Base-by-base conservation (phyloP, 2,888 invertebrate species). In the Sclerodermus sp. region DNA sequence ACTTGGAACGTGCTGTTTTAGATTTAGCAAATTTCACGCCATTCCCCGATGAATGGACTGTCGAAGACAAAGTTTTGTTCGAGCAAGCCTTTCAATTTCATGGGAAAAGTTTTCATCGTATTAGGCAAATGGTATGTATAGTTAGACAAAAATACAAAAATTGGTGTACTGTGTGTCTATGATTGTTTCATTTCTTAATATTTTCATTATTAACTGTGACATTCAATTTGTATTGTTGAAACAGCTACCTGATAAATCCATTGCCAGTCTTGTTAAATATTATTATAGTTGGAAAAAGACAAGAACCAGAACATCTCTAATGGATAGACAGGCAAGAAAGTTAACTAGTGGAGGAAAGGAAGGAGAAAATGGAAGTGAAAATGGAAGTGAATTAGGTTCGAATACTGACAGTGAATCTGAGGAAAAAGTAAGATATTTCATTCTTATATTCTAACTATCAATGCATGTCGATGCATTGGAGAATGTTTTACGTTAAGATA, bases 241-340 rank as follows among this genome's bases (percentile, higher is more conserved):
- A 17, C 79, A 96, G 96, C 82, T 97, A 68, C 97, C 97, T 30
- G 97, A 97, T 77, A 98, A 98, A 82, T 91, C 94, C 42, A 96
- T 97, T 74, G 93, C 96, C 41, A 92, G 92, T 67, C 82, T 98
- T 69, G 96, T 98, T 1, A 96, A 96, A 79, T 96, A 96, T 78
- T 98, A 97, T 79, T 98, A 98, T 78, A 93, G 94, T 70, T 97
- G 97, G 97, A 98, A 98, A 79, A 97, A 97, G 78, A 93, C 94
- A 16, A 82, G 95, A 66, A 90, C 92, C 68, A 86, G 94, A 51
- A 93, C 91, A 47, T 96, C 96, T 69, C 82, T 96, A 32, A 96
- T 97, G 93, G 97, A 97, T 80, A 82, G 87, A 59, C 89, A 90
- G 73, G 89, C 88, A 1, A 82, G 85, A 55, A 87, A 87, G 74